phyloP scores from a whole-genome alignment of 2,113 vertebrate species.

The Ammodytes dubius region DNA sequence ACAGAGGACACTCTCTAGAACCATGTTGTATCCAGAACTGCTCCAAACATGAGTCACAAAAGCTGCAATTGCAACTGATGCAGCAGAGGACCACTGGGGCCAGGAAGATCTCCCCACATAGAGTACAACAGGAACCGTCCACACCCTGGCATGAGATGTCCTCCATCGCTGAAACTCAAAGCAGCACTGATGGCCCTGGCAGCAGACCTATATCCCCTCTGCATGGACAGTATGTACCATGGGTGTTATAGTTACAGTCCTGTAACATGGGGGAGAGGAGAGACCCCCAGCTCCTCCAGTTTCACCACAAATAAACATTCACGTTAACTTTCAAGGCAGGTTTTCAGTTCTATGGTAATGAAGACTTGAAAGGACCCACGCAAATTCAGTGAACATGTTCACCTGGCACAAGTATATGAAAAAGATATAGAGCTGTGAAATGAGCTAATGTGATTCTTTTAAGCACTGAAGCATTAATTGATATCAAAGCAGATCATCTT shows the following conservation, averaged over 20 bases:
- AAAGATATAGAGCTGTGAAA: not conserved
- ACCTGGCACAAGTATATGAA: not conserved
- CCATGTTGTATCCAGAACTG: constrained; percentile 60
- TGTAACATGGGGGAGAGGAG: constrained; percentile 10
- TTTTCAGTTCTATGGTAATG: not conserved
- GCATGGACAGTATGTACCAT: constrained; percentile 37
- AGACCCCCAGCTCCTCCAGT: constrained; percentile 15
- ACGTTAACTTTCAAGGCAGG: not conserved
- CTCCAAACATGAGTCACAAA: constrained; percentile 67
- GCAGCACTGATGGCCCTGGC: constrained; percentile 25
- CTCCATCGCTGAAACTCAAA: constrained; percentile 47
- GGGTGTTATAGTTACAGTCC: constrained; percentile 1
- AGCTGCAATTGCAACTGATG: constrained; percentile 45
- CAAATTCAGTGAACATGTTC: not conserved
- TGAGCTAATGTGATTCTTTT: not conserved
- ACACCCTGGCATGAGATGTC: constrained; percentile 28
- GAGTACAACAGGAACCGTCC: constrained; percentile 57
- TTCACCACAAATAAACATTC: constrained; percentile 30
- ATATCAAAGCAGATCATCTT: not conserved
- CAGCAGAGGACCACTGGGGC: constrained; percentile 67
- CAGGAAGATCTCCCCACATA: constrained; percentile 59
- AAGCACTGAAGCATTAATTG: no score
- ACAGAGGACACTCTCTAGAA: constrained; percentile 59
- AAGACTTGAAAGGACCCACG: not conserved
- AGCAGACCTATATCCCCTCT: constrained; percentile 3